These are phyloP conservation scores for Hippocampus guttulatus DNA, from an alignment of 2,113 vertebrate species.

Conservation along the genomic window DNA sequence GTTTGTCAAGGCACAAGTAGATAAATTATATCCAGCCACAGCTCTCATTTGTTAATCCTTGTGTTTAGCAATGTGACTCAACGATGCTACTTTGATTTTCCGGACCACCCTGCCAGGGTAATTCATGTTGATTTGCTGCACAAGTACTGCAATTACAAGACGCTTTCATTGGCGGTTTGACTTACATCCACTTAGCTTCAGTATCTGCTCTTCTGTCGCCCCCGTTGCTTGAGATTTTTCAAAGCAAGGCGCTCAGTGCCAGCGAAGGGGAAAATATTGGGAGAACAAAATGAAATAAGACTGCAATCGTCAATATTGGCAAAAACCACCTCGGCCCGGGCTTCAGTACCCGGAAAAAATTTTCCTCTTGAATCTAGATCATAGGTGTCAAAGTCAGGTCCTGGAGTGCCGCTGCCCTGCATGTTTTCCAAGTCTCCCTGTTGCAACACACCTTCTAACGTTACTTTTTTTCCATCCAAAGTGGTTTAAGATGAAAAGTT, in stretches of 20 bases:
- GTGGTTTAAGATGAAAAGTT: too few relatives aligned
- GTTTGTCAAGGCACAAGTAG: constrained; percentile 15
- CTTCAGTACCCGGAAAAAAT: background rate
- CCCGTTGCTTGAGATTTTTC: constrained; percentile 65
- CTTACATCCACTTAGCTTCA: constrained; percentile 69
- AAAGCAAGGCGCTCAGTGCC: constrained; percentile 55
- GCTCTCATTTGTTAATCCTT: constrained; percentile 45
- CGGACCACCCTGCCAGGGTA: constrained; percentile 50
- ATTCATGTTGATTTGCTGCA: constrained; percentile 73
- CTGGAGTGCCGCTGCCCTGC: too few relatives aligned
- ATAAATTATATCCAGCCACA: constrained; percentile 24
- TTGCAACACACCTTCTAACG: too few relatives aligned
- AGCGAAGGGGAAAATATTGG: constrained; percentile 34
- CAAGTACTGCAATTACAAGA: constrained; percentile 66
- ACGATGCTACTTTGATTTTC: constrained; percentile 41
- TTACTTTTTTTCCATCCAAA: too few relatives aligned
- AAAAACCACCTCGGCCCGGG: constrained; percentile 27
- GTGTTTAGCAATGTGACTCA: constrained; percentile 55
- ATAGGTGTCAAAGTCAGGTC: background rate
- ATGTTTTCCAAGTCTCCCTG: too few relatives aligned
- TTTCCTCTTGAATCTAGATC: background rate
- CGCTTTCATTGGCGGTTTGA: constrained; percentile 70
- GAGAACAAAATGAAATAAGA: constrained; percentile 53
- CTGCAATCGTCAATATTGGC: constrained; percentile 64
- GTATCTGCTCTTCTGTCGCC: constrained; percentile 61